Evolutionary conservation across 2,113 vertebrate genomes (phyloP).

Genomic region (Cyprinodon tularosa): DNA sequence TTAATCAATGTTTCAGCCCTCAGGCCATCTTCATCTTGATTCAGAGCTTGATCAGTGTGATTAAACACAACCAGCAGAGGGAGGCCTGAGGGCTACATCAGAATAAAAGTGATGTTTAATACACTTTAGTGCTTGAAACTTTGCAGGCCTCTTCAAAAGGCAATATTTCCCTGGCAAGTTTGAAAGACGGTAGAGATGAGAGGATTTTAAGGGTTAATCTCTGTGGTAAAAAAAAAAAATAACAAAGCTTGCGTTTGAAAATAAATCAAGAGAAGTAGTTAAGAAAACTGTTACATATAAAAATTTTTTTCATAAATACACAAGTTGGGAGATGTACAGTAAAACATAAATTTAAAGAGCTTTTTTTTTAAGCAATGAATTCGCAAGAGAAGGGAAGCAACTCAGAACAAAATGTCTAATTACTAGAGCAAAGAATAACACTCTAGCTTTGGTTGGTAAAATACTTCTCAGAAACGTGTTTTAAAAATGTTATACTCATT

Average conservation of each 20-base stretch:
- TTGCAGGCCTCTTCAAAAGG: background rate
- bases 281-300: background rate
- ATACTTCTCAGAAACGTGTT: background rate
- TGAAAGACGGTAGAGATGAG: background rate
- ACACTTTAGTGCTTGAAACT: background rate
- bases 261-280: slow-evolving; percentile 13
- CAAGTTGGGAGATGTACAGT: background rate
- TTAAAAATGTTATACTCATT: background rate
- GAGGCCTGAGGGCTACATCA: slow-evolving; percentile 8
- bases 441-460: background rate
- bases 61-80: background rate
- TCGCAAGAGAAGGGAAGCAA: background rate
- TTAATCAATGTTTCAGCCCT: slow-evolving; percentile 7
- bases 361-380: background rate
- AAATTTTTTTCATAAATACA: background rate
- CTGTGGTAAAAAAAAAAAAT: background rate
- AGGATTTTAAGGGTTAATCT: background rate
- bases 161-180: background rate
- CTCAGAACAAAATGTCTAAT: background rate
- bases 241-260: background rate
- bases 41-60: slow-evolving; percentile 2
- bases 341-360: background rate
- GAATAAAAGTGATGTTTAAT: slow-evolving; percentile 8
- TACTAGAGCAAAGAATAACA: background rate
- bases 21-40: slow-evolving; percentile 1